phyloP scores from a whole-genome alignment of 2,113 vertebrate genomes.

The Rhabdornis inornatus region DNA sequence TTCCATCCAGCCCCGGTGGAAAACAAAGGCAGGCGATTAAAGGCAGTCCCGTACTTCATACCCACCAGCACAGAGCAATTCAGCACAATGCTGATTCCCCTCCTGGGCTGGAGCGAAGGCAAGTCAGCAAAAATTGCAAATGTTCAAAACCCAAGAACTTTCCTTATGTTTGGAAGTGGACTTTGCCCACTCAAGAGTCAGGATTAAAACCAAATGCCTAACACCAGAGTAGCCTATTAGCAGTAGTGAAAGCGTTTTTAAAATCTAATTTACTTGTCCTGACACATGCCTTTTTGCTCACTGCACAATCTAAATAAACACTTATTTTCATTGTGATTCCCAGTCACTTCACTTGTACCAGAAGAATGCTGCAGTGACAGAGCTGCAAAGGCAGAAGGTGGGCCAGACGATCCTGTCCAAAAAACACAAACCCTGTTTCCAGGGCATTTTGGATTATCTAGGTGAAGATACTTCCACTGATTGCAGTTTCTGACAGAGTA shows the following conservation, averaged over 20 bases:
- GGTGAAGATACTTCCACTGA: neutral
- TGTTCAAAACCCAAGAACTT: neutral
- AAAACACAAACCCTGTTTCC: neutral
- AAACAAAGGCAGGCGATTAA: neutral
- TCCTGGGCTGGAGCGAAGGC: neutral
- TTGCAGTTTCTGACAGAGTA: neutral
- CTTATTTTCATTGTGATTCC: neutral
- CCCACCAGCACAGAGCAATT: neutral
- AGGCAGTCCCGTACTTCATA: neutral
- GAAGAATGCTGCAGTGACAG: neutral
- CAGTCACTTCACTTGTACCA: neutral
- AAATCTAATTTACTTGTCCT: constrained; percentile 12
- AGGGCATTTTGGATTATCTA: neutral
- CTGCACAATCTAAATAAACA: neutral
- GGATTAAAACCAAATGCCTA: constrained; percentile 26
- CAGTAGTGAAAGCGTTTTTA: neutral
- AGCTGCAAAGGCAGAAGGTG: neutral
- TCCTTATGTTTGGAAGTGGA: neutral
- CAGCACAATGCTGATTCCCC: neutral
- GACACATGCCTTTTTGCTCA: neutral
- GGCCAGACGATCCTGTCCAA: neutral
- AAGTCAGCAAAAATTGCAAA: neutral
- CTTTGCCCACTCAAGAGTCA: neutral
- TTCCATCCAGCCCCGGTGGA: neutral
- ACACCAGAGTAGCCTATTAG: neutral